phyloP scores from a whole-genome alignment of 2,888 invertebrate species.

The Mechanitis messenoides region DNA sequence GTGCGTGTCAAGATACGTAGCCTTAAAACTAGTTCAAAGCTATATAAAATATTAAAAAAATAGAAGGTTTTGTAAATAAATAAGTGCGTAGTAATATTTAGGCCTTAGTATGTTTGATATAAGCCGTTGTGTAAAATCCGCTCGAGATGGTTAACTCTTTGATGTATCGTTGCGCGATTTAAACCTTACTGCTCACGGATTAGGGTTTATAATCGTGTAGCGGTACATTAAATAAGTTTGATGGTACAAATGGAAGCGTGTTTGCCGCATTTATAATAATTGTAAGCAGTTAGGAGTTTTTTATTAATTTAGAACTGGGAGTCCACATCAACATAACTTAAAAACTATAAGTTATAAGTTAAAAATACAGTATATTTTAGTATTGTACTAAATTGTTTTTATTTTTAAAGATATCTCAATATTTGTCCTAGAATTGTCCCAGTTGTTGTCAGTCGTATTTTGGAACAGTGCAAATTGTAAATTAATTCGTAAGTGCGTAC shows the following conservation, averaged over 20 bases:
- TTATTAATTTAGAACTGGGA: background rate
- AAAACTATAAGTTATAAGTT: too few relatives aligned
- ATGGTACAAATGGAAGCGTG: conserved; percentile 32
- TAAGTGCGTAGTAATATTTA: conserved; percentile 63
- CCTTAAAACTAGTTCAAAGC: conserved; percentile 77
- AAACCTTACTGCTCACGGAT: conserved; percentile 5
- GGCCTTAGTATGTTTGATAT: conserved; percentile 56
- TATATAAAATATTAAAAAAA: conserved; percentile 58
- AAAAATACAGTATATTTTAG: too few relatives aligned
- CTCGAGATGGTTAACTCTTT: conserved; percentile 42
- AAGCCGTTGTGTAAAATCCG: conserved; percentile 52
- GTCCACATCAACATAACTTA: too few relatives aligned
- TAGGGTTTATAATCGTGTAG: conserved; percentile 8
- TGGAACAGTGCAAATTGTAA: conserved; percentile 10
- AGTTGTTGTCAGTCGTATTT: background rate
- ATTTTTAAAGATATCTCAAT: too few relatives aligned
- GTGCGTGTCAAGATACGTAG: conserved; percentile 71
- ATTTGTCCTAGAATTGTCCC: background rate
- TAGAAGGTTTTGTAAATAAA: conserved; percentile 60
- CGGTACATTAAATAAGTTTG: conserved; percentile 22
- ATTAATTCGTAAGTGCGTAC: conserved; percentile 46
- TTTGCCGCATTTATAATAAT: conserved; percentile 7
- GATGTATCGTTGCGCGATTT: conserved; percentile 37
- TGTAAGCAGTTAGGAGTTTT: conserved; percentile 2
- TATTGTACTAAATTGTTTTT: too few relatives aligned